phyloP scores from a whole-genome alignment of 2,113 vertebrate species.

The Gasterosteus nipponicus region DNA sequence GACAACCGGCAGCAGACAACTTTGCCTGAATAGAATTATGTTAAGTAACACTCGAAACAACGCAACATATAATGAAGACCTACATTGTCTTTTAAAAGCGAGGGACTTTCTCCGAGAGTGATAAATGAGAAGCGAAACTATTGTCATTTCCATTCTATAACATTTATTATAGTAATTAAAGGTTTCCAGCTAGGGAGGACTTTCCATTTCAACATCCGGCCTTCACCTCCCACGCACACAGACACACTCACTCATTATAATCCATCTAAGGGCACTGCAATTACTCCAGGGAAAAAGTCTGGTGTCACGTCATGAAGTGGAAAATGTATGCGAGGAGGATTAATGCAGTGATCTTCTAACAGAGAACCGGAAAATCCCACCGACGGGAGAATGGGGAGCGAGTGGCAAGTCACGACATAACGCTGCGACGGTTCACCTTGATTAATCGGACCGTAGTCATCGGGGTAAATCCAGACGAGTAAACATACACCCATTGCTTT shows the following conservation, averaged over 20 bases:
- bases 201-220: conserved; percentile 8
- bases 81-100: conserved; percentile 4
- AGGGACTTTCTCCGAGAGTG: not conserved
- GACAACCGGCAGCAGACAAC: not conserved
- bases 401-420: conserved; percentile 16
- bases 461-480: conserved; percentile 47
- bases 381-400: not conserved
- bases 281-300: not conserved
- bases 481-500: conserved; percentile 25
- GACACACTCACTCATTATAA: not conserved
- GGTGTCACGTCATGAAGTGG: conserved; percentile 8
- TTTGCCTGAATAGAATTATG: not conserved
- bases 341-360: not conserved
- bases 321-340: conserved; percentile 25
- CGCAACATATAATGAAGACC: not conserved
- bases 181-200: not conserved
- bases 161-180: conserved; percentile 22
- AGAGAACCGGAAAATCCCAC: not conserved
- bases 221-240: conserved; percentile 1
- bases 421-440: conserved; percentile 1
- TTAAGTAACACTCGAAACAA: not conserved
- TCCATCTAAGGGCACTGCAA: not conserved
- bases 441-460: conserved; percentile 20
- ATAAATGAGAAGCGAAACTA: not conserved
- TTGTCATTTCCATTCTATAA: not conserved